Conservation (phyloP, 2,113 vertebrate genomes). For the Bungarus multicinctus region DNA sequence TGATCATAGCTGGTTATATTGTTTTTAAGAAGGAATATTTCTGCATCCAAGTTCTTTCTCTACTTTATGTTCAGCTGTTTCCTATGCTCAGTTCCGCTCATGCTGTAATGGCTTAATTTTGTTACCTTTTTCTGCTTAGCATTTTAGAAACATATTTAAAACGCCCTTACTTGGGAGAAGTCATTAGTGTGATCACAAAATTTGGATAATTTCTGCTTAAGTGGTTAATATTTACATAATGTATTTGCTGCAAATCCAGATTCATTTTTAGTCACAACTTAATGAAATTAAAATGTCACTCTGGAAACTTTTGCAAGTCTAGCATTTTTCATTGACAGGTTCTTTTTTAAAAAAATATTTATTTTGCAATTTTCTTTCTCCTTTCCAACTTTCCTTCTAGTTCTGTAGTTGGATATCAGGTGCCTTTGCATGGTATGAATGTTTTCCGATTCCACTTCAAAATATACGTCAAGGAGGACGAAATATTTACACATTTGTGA, state of each 20-base stretch:
- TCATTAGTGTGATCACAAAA: conserved; percentile 49
- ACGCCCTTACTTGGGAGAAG: conserved; percentile 34
- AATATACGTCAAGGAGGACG: background rate
- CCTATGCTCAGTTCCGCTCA: conserved; percentile 33
- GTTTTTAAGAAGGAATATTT: background rate
- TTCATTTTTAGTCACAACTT: conserved; percentile 77
- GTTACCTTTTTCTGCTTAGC: background rate
- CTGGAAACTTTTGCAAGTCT: conserved; percentile 72
- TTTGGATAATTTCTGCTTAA: conserved; percentile 67
- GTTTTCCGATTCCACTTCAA: background rate
- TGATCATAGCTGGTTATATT: background rate
- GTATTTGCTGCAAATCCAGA: conserved; percentile 69
- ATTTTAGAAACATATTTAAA: background rate
- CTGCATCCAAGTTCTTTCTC: conserved; percentile 42
- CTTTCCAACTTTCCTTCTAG: conserved; percentile 33
- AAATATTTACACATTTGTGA: background rate
- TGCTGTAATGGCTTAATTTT: conserved; percentile 6
- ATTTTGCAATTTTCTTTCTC: conserved; percentile 66
- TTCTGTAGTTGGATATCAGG: conserved; percentile 53
- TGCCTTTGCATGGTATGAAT: background rate
- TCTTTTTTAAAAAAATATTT: conserved; percentile 64
- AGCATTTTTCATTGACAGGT: conserved; percentile 74
- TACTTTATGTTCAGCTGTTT: conserved; percentile 46
- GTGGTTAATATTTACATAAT: conserved; percentile 77
- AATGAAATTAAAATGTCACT: conserved; percentile 78